phyloP scores from a whole-genome alignment of 1,140 invertebrate genomes.

The Heterodera schachtii region DNA sequence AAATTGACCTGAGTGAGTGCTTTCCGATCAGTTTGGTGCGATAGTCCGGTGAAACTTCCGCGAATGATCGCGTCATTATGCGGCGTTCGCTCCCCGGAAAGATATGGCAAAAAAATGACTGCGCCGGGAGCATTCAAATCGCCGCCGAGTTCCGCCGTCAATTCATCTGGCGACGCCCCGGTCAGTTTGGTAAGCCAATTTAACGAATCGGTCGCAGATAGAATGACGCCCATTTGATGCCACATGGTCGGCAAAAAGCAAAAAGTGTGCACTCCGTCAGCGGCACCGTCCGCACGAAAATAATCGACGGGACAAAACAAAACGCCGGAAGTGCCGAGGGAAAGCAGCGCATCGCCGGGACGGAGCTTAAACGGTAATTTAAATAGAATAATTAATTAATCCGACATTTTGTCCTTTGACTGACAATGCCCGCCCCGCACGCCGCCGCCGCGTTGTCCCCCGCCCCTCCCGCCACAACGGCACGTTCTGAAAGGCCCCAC shows the following conservation, averaged over 20 bases:
- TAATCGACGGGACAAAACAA: conserved; percentile 25
- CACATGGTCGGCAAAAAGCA: conserved; percentile 30
- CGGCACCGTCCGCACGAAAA: conserved; percentile 17
- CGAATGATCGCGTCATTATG: conserved; percentile 34
- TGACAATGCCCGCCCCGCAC: conserved; percentile 29
- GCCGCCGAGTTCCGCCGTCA: conserved; percentile 23
- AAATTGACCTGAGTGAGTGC: conserved; percentile 19
- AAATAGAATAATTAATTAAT: too few species aligned
- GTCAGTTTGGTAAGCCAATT: conserved; percentile 28
- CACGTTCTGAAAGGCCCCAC: conserved; percentile 19
- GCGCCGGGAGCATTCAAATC: conserved; percentile 8
- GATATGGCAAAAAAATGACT: conserved; percentile 34
- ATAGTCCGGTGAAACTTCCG: conserved; percentile 29
- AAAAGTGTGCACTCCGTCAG: conserved; percentile 31
- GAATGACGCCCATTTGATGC: conserved; percentile 42
- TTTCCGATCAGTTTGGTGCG: conserved; percentile 26
- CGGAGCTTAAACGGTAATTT: too few species aligned
- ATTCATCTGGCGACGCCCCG: not conserved
- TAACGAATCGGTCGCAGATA: conserved; percentile 31
- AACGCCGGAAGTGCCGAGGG: conserved; percentile 39
- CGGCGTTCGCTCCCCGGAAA: conserved; percentile 42
- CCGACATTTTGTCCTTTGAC: not conserved
- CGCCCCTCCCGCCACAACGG: conserved; percentile 32
- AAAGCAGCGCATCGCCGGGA: conserved; percentile 31
- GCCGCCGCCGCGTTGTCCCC: conserved; percentile 40